Evolutionary conservation across 2,113 vertebrate species (phyloP), one percentile per base, ranked within the genome.

Genomic region (Aldabrachelys gigantea): DNA sequence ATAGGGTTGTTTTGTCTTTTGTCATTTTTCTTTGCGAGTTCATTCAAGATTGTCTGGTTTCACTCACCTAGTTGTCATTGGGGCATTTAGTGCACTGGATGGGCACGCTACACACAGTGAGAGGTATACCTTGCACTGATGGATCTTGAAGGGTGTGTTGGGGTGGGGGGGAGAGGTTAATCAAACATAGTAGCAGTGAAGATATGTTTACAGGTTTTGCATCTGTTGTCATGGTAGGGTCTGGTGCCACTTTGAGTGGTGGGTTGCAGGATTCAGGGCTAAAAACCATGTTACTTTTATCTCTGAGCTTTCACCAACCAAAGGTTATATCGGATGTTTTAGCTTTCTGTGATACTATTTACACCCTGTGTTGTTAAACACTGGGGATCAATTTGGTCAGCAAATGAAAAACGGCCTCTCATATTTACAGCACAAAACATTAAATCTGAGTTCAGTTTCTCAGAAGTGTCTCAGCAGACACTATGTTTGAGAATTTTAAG

Each of bases 221-320:
- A 29, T 35, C 62, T 35, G 29, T 17, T 35, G 29, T 17, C 35
- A 35, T 62, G 59, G 59, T 12, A 62, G 11, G 13, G 29, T 35
- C 29, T 62, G 59, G 59, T 35, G 13, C 5, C 29, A 13, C 10
- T 31, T 62, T 35, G 29, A 62, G 7, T 65, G 62, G 31, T 65
- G 31, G 62, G 31, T 65, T 79, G 35, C 11, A 59, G 19, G 24
- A 78, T 44, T 47, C 0, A 88, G 24, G 62, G 0, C 0, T 89
- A 80, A 84, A 85, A 91, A n/a, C 6, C 62, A 12, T 8, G 31
- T 11, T 59, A 87, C 8, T 13, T 49, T 93, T 16, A 12, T 53
- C 41, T 86, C 79, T 91, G 80, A 90, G 31, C 62, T 75, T 85
- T 83, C 50, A 69, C 19, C 50, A 91, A 93, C 81, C 85, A 92